phyloP scores from a whole-genome alignment of 2,113 vertebrate genomes.

The Sebastes schlegelii region DNA sequence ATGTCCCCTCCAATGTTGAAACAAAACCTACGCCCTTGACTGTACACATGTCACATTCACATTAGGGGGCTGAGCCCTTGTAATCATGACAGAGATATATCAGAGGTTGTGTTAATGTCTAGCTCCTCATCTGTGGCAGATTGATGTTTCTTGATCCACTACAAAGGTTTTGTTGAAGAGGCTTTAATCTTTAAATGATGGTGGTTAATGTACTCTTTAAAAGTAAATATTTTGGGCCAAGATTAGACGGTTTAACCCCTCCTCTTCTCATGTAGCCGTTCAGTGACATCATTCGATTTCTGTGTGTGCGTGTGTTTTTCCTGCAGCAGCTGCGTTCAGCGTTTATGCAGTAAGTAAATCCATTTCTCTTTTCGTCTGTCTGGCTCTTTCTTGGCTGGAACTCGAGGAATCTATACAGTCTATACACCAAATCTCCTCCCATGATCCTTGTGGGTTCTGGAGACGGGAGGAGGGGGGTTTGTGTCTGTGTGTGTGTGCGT shows the following conservation, averaged over 20 bases:
- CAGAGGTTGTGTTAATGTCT: neutral
- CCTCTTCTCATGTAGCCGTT: neutral
- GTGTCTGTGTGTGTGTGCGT: neutral
- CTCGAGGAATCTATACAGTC: slow-evolving; percentile 81
- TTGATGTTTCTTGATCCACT: neutral
- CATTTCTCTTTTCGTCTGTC: slow-evolving; percentile 39
- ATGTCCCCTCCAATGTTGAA: too few species aligned
- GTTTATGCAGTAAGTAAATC: slow-evolving; percentile 49
- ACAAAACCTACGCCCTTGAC: too few species aligned
- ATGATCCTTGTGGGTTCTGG: slow-evolving; percentile 74
- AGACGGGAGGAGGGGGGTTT: slow-evolving; percentile 49
- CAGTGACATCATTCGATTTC: slow-evolving; percentile 36
- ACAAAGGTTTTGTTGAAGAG: neutral
- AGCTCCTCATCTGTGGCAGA: too few species aligned
- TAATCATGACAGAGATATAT: neutral
- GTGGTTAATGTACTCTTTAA: neutral
- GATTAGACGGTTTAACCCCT: neutral
- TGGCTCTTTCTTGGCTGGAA: slow-evolving; percentile 72
- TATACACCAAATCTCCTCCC: slow-evolving; percentile 80
- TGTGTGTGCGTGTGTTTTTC: slow-evolving; percentile 8
- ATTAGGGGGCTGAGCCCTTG: too few species aligned
- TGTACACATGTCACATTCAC: too few species aligned
- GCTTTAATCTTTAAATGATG: neutral
- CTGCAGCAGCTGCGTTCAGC: slow-evolving; percentile 59
- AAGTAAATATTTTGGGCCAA: neutral